phyloP scores from a whole-genome alignment of 2,113 vertebrate genomes.

The Cottus gobio region DNA sequence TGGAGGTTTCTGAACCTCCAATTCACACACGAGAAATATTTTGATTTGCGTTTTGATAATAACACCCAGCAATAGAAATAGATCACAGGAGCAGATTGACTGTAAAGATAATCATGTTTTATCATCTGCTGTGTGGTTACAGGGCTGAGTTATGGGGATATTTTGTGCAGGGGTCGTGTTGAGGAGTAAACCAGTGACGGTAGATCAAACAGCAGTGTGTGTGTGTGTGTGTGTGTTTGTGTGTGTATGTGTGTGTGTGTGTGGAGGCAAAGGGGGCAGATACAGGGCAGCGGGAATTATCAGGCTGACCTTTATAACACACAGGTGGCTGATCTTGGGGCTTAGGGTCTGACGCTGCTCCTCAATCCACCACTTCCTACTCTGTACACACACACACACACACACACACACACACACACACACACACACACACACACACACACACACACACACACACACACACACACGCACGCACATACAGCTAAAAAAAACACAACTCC shows the following conservation, averaged over 20 bases:
- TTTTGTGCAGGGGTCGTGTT: slow-evolving; percentile 16
- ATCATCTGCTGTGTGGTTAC: slow-evolving; percentile 19
- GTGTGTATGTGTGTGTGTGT: slow-evolving; percentile 35
- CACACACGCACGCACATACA: slow-evolving; percentile 44
- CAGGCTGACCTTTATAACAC: slow-evolving; percentile 70
- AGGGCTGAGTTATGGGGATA: slow-evolving; percentile 17
- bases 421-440: slow-evolving; percentile 31
- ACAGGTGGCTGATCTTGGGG: slow-evolving; percentile 78
- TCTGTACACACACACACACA: slow-evolving; percentile 40
- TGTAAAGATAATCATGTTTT: slow-evolving; percentile 40
- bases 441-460: slow-evolving; percentile 22
- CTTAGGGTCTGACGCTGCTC: slow-evolving; percentile 67
- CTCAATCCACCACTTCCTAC: slow-evolving; percentile 65
- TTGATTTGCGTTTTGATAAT: slow-evolving; percentile 65
- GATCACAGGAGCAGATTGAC: slow-evolving; percentile 31
- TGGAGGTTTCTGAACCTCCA: slow-evolving; percentile 45
- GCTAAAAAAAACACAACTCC: slow-evolving; percentile 63
- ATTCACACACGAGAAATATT: slow-evolving; percentile 54
- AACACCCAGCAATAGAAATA: slow-evolving; percentile 37
- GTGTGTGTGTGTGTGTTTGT: slow-evolving; percentile 9
- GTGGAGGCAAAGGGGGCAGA: slow-evolving; percentile 56
- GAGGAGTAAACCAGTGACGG: slow-evolving; percentile 41
- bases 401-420: slow-evolving; percentile 23
- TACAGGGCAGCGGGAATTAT: slow-evolving; percentile 69
- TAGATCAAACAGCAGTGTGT: slow-evolving; percentile 51